Evolutionary conservation across 2,797 vertebrate species (phyloP).

Genomic region (Arrhamphus sclerolepis): DNA sequence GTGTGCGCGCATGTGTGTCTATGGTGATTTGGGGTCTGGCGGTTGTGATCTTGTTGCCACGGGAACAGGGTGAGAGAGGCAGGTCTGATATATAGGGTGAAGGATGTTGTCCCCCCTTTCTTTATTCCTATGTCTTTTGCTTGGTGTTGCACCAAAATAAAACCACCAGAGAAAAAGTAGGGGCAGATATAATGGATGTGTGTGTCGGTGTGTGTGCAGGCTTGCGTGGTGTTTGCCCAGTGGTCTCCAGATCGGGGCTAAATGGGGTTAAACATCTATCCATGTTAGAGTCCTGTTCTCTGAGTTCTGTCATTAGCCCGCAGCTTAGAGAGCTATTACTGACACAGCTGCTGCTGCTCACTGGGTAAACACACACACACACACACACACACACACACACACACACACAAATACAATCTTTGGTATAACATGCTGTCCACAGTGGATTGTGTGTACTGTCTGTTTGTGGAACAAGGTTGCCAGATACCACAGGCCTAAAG

Average conservation of each 20-base stretch:
- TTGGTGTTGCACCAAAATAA: constrained; percentile 38
- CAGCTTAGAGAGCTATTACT: constrained; percentile 80
- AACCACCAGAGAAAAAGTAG: constrained; percentile 55
- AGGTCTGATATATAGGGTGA: constrained; percentile 68
- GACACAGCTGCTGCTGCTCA: constrained; percentile 76
- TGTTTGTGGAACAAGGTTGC: constrained; percentile 72
- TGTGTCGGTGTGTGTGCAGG: constrained; percentile 17
- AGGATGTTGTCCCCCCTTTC: constrained; percentile 63
- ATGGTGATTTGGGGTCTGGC: constrained; percentile 53
- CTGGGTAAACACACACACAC: constrained; percentile 71
- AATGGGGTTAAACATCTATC: constrained; percentile 80
- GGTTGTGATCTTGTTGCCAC: constrained; percentile 71
- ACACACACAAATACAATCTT: constrained; percentile 45
- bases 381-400: constrained; percentile 44
- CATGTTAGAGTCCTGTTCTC: constrained; percentile 76
- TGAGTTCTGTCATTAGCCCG: constrained; percentile 76
- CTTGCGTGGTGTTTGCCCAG: constrained; percentile 59
- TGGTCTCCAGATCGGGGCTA: constrained; percentile 78
- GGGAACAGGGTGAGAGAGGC: constrained; percentile 66
- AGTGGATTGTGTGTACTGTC: constrained; percentile 68
- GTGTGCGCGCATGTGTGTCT: constrained; percentile 33
- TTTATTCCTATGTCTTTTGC: constrained; percentile 45
- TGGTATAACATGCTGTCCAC: constrained; percentile 66
- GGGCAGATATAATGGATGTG: constrained; percentile 30
- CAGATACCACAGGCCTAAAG: constrained; percentile 71